phyloP scores from a whole-genome alignment of 2,797 vertebrate genomes.

The Rhynchonycteris naso region DNA sequence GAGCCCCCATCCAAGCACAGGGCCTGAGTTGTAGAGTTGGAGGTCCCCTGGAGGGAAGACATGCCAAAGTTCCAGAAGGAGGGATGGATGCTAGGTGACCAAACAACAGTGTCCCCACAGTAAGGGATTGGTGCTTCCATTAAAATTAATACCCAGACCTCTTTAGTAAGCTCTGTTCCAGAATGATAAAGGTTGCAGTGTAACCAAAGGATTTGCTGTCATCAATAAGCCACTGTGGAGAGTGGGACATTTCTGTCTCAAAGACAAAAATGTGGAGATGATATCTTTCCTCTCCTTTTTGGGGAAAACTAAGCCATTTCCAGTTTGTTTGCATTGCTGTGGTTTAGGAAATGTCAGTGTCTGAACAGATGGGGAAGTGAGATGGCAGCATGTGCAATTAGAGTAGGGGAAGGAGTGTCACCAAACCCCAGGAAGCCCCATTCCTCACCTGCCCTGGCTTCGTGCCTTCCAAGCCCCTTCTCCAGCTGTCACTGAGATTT shows the following conservation, averaged over 20 bases:
- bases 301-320: slow-evolving; percentile 47
- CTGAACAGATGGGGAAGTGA: slow-evolving; percentile 60
- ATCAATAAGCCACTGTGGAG: neutral
- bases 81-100: neutral
- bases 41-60: neutral
- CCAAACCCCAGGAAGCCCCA: slow-evolving; percentile 30
- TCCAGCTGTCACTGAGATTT: slow-evolving; percentile 54
- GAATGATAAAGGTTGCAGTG: neutral
- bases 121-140: neutral
- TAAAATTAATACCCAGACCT: neutral
- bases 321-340: slow-evolving; percentile 60
- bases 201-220: neutral
- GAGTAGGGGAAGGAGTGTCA: neutral
- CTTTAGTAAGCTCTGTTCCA: neutral
- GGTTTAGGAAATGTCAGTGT: slow-evolving; percentile 49
- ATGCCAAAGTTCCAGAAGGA: neutral
- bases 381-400: slow-evolving; percentile 2
- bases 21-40: neutral
- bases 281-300: slow-evolving; percentile 49
- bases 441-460: slow-evolving; percentile 66
- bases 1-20: neutral
- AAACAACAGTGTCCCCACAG: neutral
- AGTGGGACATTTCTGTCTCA: slow-evolving; percentile 2
- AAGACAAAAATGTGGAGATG: slow-evolving; percentile 20
- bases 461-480: slow-evolving; percentile 13